A percentile compares a stretch with the other conserved stretches of the same genome.
Evolutionary conservation across 2,797 vertebrate genomes (phyloP).

Genomic region (Morus bassanus): DNA sequence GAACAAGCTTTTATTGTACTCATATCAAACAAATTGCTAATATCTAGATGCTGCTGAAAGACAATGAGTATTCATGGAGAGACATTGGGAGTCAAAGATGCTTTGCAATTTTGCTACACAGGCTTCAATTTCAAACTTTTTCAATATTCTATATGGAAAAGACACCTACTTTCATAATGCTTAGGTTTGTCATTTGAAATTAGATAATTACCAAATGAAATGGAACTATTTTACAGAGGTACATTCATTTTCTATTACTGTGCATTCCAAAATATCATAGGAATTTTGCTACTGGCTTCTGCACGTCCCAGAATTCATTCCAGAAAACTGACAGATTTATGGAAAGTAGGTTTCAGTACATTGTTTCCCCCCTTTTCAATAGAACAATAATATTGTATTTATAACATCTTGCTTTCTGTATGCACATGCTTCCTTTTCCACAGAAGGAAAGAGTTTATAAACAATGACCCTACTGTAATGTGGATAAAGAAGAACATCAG

Average conservation of each 20-base stretch:
- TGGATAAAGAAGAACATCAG: background rate
- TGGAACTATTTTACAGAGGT: background rate
- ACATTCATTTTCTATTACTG: background rate
- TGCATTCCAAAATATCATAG: background rate
- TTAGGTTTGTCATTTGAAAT: background rate
- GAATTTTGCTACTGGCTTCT: background rate
- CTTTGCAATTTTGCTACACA: background rate
- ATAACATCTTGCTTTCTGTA: background rate
- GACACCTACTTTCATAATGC: background rate
- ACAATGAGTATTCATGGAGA: background rate
- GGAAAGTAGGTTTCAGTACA: background rate
- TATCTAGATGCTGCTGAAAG: background rate
- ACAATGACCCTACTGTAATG: background rate
- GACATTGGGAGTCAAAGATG: background rate
- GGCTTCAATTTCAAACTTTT: background rate
- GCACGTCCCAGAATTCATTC: background rate
- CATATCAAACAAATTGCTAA: background rate
- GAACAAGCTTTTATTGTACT: background rate
- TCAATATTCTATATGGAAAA: background rate
- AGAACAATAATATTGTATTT: background rate
- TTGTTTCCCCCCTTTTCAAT: background rate
- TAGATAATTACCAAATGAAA: background rate
- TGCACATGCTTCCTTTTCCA: slow-evolving; percentile 13
- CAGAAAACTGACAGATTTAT: slow-evolving; percentile 11
- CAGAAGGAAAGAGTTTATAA: background rate